Percentiles rank a stretch among this genome's conserved stretches.
Evolutionary conservation across 1,140 invertebrate genomes (phyloP).

Genomic region (Drosophila novamexicana): DNA sequence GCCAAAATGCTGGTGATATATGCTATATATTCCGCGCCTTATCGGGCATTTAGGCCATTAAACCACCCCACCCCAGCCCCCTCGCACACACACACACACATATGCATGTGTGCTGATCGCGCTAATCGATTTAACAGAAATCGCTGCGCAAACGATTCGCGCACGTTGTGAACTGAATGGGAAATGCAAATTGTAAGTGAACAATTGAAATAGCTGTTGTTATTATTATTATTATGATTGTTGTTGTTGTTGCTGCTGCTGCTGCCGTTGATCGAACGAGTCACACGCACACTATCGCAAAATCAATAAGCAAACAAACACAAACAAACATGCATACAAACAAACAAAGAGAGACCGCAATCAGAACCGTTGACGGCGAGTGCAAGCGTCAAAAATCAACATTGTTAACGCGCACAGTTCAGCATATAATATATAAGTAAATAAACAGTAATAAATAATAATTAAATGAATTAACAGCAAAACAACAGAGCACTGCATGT

Average conservation of each 20-base stretch:
- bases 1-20: slow-evolving; percentile 65
- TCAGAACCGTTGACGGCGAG: slow-evolving; percentile 36
- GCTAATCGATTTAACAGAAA: slow-evolving; percentile 48
- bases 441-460: slow-evolving; percentile 78
- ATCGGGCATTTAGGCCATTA: slow-evolving; percentile 27
- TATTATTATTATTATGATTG: slow-evolving; percentile 19
- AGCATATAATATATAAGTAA: slow-evolving; percentile 63
- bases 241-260: background rate
- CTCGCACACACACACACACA: background rate
- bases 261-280: slow-evolving; percentile 24
- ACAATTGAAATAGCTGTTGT: slow-evolving; percentile 44
- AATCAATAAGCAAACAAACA: slow-evolving; percentile 36
- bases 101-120: slow-evolving; percentile 21
- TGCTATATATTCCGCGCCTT: slow-evolving; percentile 54
- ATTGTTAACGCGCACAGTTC: slow-evolving; percentile 45
- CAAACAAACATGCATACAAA: slow-evolving; percentile 51
- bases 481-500: slow-evolving; percentile 28
- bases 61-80: background rate
- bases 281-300: slow-evolving; percentile 12
- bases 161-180: slow-evolving; percentile 31
- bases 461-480: slow-evolving; percentile 73
- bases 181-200: slow-evolving; percentile 58
- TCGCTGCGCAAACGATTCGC: slow-evolving; percentile 37
- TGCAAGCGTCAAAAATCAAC: slow-evolving; percentile 74
- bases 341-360: slow-evolving; percentile 38